phyloP scores from a whole-genome alignment of 2,888 invertebrate species.

The Ophion costatus region DNA sequence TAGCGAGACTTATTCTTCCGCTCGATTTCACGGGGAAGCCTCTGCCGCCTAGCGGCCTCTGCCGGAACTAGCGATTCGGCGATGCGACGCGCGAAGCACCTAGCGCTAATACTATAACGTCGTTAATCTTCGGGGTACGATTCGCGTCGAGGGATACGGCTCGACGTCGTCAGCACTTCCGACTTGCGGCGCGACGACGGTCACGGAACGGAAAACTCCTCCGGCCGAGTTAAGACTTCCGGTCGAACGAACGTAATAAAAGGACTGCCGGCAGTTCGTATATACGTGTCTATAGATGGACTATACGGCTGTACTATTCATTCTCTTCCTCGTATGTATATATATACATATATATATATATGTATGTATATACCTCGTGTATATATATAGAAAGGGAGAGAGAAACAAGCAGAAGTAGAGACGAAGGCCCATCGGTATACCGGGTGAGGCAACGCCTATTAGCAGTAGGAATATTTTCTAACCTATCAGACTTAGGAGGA shows the following conservation, averaged over 20 bases:
- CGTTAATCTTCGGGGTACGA: constrained; percentile 61
- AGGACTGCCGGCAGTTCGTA: constrained; percentile 24
- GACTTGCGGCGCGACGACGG: constrained; percentile 55
- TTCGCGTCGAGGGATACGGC: constrained; percentile 57
- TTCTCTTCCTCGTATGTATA: not conserved
- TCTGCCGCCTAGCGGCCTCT: constrained; percentile 29
- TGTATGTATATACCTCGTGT: too few species aligned
- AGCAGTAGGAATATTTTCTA: too few species aligned
- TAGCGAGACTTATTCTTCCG: constrained; percentile 51
- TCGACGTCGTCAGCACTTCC: constrained; percentile 66
- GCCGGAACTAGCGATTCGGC: constrained; percentile 37
- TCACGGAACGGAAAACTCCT: constrained; percentile 54
- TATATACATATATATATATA: constrained; percentile 24
- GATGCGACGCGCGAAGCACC: constrained; percentile 8
- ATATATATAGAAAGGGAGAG: not conserved
- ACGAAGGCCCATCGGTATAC: not conserved
- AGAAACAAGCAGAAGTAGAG: not conserved
- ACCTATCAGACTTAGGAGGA: too few species aligned
- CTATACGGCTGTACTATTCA: constrained; percentile 3
- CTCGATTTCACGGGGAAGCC: constrained; percentile 57
- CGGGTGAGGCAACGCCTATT: too few species aligned
- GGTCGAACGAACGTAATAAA: constrained; percentile 64
- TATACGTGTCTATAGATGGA: constrained; percentile 5
- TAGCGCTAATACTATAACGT: constrained; percentile 51
- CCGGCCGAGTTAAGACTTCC: constrained; percentile 65